Base-by-base conservation (phyloP, 2,113 vertebrate species). In the Actenoides hombroni region DNA sequence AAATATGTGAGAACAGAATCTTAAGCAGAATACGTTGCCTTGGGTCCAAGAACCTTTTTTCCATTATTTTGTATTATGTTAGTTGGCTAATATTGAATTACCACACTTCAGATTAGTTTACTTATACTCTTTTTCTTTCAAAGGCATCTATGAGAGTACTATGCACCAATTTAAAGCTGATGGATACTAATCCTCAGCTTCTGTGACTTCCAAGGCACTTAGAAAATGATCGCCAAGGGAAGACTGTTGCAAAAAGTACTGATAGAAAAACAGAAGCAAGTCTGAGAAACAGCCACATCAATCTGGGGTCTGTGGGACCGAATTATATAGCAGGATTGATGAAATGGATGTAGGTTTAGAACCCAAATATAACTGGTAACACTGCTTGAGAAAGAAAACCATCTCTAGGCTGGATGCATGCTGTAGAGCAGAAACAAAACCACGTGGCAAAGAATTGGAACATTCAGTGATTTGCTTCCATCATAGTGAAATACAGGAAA, bases 1-100 rank as follows among this genome's bases (percentile, higher is more conserved):
- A 95, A 95, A 95, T 70, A 59, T 95, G 49, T 97, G 96, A 96
- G 97, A 97, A 96, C 40, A 76, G 63, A 95, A 61, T 93, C 78
- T 74, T 48, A 67, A 84, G 48, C 33, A n/a, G 60, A 90, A 74
- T 83, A 92, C 95, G 87, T 88, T 0, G 13, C 77, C 42, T 82
- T 69, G 35, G 15, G 54, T 88, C 68, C 63, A 77, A 83, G 44
- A 95, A 59, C 4, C 4, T 82, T 49, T 44, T 85, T 95, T 33
- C 39, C 56, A 73, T 69, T 76, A 61, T 88, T 95, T 78, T 88
- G 42, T 9, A 5, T 57, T 74, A 18, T 46, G 28, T 69, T 75
- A n/a, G 16, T 42, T 93, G 46, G 18, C 19, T 90, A 76, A 69
- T 35, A 64, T 18, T 85, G 70, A 89, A 75, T 83, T 86, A 57